phyloP scores from a whole-genome alignment of 2,888 invertebrate genomes.

The Lamellibrachia satsuma region DNA sequence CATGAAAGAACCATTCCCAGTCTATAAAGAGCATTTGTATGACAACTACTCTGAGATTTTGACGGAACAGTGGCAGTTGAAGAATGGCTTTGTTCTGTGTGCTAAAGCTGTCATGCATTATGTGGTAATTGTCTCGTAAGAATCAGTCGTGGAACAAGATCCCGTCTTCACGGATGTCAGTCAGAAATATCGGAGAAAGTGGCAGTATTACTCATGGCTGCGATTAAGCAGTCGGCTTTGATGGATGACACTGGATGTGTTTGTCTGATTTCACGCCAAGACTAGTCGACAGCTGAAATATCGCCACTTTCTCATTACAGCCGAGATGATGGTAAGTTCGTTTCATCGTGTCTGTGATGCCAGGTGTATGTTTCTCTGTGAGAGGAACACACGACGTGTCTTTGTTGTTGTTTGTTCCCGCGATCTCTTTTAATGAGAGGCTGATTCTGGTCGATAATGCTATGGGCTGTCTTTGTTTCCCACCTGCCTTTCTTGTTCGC shows the following conservation, averaged over 20 bases:
- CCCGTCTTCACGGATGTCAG: neutral
- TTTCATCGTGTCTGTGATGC: neutral
- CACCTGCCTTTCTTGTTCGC: neutral
- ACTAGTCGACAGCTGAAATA: neutral
- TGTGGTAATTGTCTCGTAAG: slow-evolving; percentile 17
- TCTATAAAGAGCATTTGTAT: neutral
- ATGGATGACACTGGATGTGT: neutral
- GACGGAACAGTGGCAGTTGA: neutral
- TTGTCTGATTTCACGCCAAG: neutral
- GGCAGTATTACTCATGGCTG: neutral
- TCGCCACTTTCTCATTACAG: neutral
- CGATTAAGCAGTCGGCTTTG: neutral
- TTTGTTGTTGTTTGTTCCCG: neutral
- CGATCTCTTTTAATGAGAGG: neutral
- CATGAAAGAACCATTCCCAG: neutral
- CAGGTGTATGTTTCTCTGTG: neutral
- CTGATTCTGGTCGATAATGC: neutral
- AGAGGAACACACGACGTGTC: neutral
- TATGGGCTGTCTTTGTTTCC: neutral
- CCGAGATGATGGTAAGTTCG: neutral
- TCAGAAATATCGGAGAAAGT: neutral
- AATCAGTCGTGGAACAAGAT: neutral
- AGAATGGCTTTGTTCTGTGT: neutral
- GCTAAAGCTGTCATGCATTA: neutral
- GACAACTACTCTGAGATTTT: neutral